A percentile compares a stretch with the other conserved stretches of the same genome.
Evolutionary conservation across 2,113 vertebrate genomes (phyloP).

Genomic region (Sinocyclocheilus rhinocerous): DNA sequence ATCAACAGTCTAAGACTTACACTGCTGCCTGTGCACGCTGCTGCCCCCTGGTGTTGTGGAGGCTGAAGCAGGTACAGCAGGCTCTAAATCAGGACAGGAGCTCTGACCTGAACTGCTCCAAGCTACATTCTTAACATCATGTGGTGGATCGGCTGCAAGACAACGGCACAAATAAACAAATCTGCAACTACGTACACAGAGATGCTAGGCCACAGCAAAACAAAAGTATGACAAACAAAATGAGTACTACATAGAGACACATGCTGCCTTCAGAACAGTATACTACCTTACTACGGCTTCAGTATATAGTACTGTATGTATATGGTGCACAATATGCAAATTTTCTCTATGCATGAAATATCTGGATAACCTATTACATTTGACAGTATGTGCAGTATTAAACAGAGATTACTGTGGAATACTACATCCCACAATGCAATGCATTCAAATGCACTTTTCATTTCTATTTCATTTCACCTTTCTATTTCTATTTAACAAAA

Average conservation of each 20-base stretch:
- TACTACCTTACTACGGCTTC: background rate
- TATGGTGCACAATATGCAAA: background rate
- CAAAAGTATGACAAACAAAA: background rate
- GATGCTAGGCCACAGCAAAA: constrained; percentile 17
- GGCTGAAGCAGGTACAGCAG: constrained; percentile 72
- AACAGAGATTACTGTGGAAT: background rate
- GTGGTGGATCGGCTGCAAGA: constrained; percentile 80
- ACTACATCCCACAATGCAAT: background rate
- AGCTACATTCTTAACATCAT: constrained; percentile 80
- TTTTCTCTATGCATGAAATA: background rate
- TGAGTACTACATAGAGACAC: background rate
- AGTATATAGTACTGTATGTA: background rate
- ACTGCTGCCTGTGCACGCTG: constrained; percentile 63
- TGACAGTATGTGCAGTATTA: background rate
- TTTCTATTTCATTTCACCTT: background rate
- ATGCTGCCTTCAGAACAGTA: background rate
- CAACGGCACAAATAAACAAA: constrained; percentile 63
- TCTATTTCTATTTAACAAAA: too few relatives aligned
- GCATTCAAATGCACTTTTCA: background rate
- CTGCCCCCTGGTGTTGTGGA: constrained; percentile 69
- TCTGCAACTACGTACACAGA: constrained; percentile 8
- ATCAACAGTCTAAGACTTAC: constrained; percentile 65
- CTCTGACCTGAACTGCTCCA: constrained; percentile 79
- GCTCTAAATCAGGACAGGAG: constrained; percentile 74
- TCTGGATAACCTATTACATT: background rate